A percentile compares a stretch with the other conserved stretches of the same genome.
These are phyloP conservation scores for Drosophila biarmipes DNA, from an alignment of 1,140 invertebrate species.

Conservation along the genomic window DNA sequence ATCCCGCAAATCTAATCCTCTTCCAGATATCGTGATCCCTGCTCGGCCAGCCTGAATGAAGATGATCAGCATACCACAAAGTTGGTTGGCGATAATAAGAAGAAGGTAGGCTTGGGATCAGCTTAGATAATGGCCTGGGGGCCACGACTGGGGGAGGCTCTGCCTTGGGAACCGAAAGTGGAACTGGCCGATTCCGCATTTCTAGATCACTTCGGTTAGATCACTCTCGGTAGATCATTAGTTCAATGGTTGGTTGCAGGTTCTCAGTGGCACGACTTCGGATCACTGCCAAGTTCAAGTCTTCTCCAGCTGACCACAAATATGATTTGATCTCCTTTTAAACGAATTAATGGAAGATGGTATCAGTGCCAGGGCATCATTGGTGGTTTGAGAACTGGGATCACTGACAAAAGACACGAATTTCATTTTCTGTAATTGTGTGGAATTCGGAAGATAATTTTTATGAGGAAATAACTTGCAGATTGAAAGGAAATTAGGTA, in stretches of 20 bases:
- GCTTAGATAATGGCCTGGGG: conserved; percentile 42
- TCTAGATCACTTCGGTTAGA: conserved; percentile 24
- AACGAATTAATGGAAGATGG: conserved; percentile 23
- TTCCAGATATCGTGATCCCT: conserved; percentile 91
- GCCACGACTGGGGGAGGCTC: conserved; percentile 23
- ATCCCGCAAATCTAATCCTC: conserved; percentile 34
- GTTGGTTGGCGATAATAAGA: conserved; percentile 92
- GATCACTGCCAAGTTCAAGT: conserved; percentile 11
- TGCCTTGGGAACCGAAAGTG: conserved; percentile 36
- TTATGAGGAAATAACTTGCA: neutral
- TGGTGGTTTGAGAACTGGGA: conserved; percentile 3
- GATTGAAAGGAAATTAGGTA: neutral
- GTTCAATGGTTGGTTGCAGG: conserved; percentile 17
- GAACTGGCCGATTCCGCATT: conserved; percentile 15
- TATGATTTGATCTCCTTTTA: conserved; percentile 42
- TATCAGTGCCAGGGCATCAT: neutral
- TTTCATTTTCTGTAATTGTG: conserved; percentile 6
- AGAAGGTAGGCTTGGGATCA: conserved; percentile 87
- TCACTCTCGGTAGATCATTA: conserved; percentile 37
- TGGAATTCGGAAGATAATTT: conserved; percentile 3
- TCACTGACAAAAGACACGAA: conserved; percentile 14
- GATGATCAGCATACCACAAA: conserved; percentile 96
- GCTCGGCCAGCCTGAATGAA: conserved; percentile 93
- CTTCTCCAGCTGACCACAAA: conserved; percentile 16
- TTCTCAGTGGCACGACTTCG: conserved; percentile 19